Evolutionary conservation across 2,888 invertebrate genomes (phyloP).

Genomic region (Limnephilus lunatus): DNA sequence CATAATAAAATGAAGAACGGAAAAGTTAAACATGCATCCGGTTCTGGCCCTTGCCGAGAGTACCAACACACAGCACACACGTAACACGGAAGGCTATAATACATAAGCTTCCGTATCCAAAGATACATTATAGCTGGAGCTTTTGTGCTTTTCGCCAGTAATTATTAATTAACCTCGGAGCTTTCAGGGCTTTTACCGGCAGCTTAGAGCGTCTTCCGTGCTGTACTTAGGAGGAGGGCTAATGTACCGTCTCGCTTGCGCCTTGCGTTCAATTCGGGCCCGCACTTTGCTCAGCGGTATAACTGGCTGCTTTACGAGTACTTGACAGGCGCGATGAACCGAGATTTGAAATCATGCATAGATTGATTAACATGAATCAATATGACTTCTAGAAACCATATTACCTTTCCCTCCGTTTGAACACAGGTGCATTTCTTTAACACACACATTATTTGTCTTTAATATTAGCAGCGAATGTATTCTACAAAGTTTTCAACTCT

Average conservation of each 20-base stretch:
- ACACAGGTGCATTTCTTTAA: background rate
- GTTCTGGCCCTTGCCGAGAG: background rate
- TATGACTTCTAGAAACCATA: background rate
- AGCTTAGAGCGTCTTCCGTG: slow-evolving; percentile 65
- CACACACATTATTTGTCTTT: no score
- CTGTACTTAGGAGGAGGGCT: slow-evolving; percentile 42
- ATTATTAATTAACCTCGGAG: slow-evolving; percentile 77
- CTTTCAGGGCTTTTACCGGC: slow-evolving; percentile 76
- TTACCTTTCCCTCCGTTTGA: background rate
- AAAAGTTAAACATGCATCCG: background rate
- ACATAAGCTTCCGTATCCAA: slow-evolving; percentile 62
- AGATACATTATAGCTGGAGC: slow-evolving; percentile 72
- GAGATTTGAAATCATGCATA: background rate
- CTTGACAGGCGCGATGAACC: background rate
- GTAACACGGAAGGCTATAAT: slow-evolving; percentile 8
- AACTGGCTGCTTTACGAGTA: slow-evolving; percentile 1
- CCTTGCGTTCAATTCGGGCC: background rate
- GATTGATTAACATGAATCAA: background rate
- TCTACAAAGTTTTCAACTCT: no score
- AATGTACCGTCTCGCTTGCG: slow-evolving; percentile 40
- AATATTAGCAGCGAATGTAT: no score
- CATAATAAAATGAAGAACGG: background rate
- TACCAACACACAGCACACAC: background rate
- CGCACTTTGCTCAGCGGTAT: slow-evolving; percentile 3
- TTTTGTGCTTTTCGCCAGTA: slow-evolving; percentile 72